Evolutionary conservation across 2,113 vertebrate genomes (phyloP), one percentile per base, ranked within the genome.

Genomic region (Heloderma charlesbogerti): DNA sequence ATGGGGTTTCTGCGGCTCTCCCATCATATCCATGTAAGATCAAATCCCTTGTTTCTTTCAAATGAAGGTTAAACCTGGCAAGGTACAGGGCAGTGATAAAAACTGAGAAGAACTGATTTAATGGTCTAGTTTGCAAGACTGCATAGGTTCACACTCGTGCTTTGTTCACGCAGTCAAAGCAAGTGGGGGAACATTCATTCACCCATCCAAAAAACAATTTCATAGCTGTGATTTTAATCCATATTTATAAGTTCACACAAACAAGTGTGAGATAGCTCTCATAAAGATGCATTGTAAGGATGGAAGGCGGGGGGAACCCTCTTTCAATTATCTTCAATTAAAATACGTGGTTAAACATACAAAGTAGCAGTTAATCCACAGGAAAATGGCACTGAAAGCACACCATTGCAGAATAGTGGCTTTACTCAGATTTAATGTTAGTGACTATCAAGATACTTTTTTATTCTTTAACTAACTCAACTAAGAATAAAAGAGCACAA

Each of bases 181-280:
- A 77, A 87, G 43, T 60, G 48, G 57, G 13, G 27, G 18, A 16
- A 29, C 40, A 29, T 87, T 43, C 27, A 63, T 77, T 57, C 72
- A 77, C 54, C 54, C 27, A 43, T 43, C 34, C 34, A 6, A 51
- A 60, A 60, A n/a, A 87, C 15, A 22, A 75, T 29, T 87, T 54
- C 60, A 75, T 78, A 78, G 34, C 40, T 43, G 86, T 88, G 86
- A 88, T 78, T 78, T 54, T 57, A 75, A 87, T 87, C 71, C 86
- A 75, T 87, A 87, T 60, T 60, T n/a, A 87, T 87, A 60, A 60
- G 12, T 75, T 60, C 71, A 75, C 86, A 75, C 27, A 29, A 13
- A 40, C 4, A 66, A 66, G 16, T 78, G 74, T 78, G 43, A 79
- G 51, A 43, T 88, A 37, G 27, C 6, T 66, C 15, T 66, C 37